Base-by-base conservation (phyloP, 1,140 invertebrate species). In the Drosophila ficusphila region DNA sequence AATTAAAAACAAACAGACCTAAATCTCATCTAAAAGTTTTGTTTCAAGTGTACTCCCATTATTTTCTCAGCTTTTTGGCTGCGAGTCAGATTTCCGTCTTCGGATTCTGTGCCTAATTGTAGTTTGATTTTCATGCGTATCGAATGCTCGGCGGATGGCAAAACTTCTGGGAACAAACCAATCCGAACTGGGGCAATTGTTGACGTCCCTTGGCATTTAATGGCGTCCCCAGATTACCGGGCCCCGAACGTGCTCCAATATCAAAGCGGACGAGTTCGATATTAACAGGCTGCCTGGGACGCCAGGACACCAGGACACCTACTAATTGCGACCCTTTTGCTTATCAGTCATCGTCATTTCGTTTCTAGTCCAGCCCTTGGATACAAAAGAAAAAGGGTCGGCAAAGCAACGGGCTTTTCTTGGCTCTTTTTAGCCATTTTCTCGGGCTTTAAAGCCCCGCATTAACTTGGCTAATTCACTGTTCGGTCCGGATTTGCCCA, bases 91-190 rank as follows among this genome's bases (percentile, higher is more conserved):
- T 41, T 56, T 29, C 33, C 46, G 49, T 52, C 69, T 38, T 41
- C 23, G 42, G 71, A 52, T 41, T 70, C 79, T 88, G 77, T 44
- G 71, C 72, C 74, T 86, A 86, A 86, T 86, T 86, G 82, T 86
- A 77, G 77, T 86, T 86, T 86, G 82, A 86, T 86, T 86, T 88
- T 73, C 70, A 77, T 77, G 64, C 82, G 83, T 77, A 88, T 82
- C 77, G 82, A 86, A 88, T 76, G 81, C n/a, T 46, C 6, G 18
- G 12, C 12, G 57, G 9, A 12, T 8, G 11, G 14, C 25, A 51
- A 70, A 85, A 70, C 68, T 58, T 73, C 34, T 44, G 39, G 12
- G 67, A 57, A 38, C 9, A 41, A 56, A 51, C 62, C 23, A 58
- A 52, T 51, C 33, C 54, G 23, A 64, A 49, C 65, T 65, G 51